Evolutionary conservation across 2,888 invertebrate genomes (phyloP).

Genomic region (Camptogramma bilineatum): DNA sequence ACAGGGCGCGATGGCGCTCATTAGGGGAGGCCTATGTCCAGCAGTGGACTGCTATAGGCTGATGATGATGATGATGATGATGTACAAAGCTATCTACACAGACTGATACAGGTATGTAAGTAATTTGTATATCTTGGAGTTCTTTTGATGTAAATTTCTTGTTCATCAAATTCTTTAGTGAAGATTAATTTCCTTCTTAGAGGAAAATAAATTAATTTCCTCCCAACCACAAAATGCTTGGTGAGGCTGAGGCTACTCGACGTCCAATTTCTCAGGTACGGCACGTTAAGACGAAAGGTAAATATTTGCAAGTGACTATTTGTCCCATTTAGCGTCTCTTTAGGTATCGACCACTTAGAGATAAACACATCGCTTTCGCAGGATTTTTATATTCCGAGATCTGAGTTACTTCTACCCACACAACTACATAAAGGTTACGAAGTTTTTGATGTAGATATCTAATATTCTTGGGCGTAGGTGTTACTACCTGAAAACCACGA

Average conservation of each 20-base stretch:
- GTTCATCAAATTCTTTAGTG: slow-evolving; percentile 1
- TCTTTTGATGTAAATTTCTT: not conserved
- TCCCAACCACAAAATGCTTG: slow-evolving; percentile 17
- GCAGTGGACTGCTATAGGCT: no score
- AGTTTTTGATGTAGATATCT: not conserved
- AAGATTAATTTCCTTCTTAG: not conserved
- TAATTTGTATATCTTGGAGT: not conserved
- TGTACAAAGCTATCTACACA: no score
- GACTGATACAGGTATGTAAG: not conserved
- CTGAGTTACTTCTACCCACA: not conserved
- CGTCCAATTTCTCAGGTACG: slow-evolving; percentile 24
- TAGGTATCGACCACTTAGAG: not conserved
- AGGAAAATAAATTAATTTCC: slow-evolving; percentile 12
- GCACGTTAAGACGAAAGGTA: slow-evolving; percentile 19
- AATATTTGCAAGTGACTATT: slow-evolving; percentile 23
- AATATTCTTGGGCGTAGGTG: not conserved
- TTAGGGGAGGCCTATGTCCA: no score
- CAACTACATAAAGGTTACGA: not conserved
- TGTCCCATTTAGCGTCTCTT: slow-evolving; percentile 5
- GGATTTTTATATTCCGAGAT: not conserved
- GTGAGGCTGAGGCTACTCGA: slow-evolving; percentile 16
- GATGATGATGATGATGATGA: no score
- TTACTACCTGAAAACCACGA: not conserved
- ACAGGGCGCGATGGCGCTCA: no score
- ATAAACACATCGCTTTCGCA: not conserved